Conservation (phyloP, 2,797 vertebrate genomes). For the Enteromius unitaeniatus region DNA sequence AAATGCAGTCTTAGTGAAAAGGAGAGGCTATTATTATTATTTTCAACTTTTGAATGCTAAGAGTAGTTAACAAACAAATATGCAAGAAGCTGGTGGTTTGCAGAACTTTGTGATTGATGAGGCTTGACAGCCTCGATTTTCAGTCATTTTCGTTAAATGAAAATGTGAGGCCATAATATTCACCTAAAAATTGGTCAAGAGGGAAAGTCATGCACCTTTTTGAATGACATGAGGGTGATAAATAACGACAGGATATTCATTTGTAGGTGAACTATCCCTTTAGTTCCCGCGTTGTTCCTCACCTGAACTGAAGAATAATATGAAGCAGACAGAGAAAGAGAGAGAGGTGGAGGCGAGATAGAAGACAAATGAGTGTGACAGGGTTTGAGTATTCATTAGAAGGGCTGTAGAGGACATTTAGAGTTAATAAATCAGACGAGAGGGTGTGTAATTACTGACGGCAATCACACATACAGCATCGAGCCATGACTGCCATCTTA, state of each 20-base stretch:
- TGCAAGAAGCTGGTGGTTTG: not conserved
- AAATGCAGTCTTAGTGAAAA: not conserved
- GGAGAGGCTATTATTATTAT: not conserved
- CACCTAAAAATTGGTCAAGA: not conserved
- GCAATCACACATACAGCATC: slow-evolving; percentile 55
- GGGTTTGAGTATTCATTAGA: slow-evolving; percentile 41
- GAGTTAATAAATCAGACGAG: slow-evolving; percentile 31
- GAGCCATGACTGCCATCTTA: slow-evolving; percentile 58
- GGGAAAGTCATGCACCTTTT: not conserved
- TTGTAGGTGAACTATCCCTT: slow-evolving; percentile 1
- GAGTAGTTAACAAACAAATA: not conserved
- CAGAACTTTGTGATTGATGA: not conserved
- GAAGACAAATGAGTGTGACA: slow-evolving; percentile 32
- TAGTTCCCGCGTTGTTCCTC: slow-evolving; percentile 4
- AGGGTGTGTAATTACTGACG: slow-evolving; percentile 49
- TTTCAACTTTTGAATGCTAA: not conserved
- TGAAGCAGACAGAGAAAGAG: slow-evolving; percentile 15
- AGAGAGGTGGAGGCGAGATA: not conserved
- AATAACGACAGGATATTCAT: not conserved
- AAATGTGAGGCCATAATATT: too few relatives aligned
- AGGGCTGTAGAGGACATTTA: slow-evolving; percentile 38
- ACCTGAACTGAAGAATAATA: slow-evolving; percentile 19
- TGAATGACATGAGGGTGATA: not conserved
- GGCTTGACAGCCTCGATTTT: not conserved
- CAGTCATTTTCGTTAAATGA: not conserved